Conservation (phyloP, 2,113 vertebrate species). For the Copsychus sechellarum region DNA sequence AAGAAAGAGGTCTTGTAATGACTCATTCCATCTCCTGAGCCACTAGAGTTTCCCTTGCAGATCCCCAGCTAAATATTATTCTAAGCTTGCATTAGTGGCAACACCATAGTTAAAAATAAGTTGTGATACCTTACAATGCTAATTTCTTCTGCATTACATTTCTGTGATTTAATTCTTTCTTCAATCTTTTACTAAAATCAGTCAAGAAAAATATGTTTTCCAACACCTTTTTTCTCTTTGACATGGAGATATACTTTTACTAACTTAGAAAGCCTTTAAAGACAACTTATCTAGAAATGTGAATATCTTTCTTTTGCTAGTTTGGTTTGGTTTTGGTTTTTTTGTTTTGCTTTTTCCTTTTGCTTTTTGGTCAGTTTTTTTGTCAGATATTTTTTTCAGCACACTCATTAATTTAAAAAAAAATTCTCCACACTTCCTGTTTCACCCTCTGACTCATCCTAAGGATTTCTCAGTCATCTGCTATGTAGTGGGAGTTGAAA, state of each 20-base stretch:
- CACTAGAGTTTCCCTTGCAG: neutral
- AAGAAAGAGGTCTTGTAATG: neutral
- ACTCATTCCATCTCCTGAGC: neutral
- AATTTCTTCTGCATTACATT: neutral
- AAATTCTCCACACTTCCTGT: neutral
- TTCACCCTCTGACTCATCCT: constrained; percentile 37
- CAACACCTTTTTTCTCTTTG: neutral
- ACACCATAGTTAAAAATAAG: neutral
- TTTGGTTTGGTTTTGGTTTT: no score
- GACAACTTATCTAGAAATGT: neutral
- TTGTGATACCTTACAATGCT: neutral
- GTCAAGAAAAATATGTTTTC: neutral
- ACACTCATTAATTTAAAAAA: neutral
- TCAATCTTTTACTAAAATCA: neutral
- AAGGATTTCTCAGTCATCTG: constrained; percentile 35
- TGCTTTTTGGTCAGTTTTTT: neutral
- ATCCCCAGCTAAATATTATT: neutral
- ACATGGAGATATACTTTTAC: neutral
- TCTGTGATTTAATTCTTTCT: neutral
- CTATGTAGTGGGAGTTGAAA: constrained; percentile 2
- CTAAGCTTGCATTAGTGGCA: neutral
- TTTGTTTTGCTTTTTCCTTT: neutral
- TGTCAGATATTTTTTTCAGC: neutral
- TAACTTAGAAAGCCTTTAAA: neutral
- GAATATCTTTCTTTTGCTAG: neutral